Evolutionary conservation across 2,797 vertebrate species (phyloP).

Genomic region (Cryptoblepharus egeriae): DNA sequence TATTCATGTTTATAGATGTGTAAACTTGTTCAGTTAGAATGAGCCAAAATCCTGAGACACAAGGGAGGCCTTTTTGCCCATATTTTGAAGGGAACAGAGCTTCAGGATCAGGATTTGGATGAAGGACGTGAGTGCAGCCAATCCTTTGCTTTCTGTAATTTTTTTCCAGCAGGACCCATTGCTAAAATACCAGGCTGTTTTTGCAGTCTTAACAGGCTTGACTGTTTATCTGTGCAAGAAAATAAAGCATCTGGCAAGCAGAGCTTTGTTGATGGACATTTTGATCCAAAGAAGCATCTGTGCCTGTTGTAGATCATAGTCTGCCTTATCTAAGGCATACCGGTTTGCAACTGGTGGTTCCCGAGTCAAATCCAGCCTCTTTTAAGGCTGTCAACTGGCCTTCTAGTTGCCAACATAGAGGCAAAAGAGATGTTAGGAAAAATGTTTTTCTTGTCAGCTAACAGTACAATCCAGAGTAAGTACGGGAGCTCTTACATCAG

Average conservation of each 20-base stretch:
- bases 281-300: neutral
- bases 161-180: neutral
- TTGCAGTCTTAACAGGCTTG: neutral
- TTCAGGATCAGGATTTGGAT: neutral
- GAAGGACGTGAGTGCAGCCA: neutral
- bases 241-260: neutral
- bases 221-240: no score
- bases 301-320: neutral
- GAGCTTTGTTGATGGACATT: neutral
- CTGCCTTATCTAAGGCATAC: neutral
- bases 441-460: neutral
- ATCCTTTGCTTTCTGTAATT: neutral
- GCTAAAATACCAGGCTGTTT: neutral
- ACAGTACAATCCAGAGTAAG: no score
- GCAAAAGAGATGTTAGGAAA: neutral
- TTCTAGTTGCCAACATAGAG: neutral
- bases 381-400: no score
- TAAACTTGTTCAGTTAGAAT: conserved; percentile 15
- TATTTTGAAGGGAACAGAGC: neutral
- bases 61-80: conserved; percentile 42
- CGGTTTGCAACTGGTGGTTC: neutral
- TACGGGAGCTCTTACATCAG: no score
- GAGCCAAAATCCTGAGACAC: neutral
- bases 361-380: neutral
- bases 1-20: conserved; percentile 10